A percentile compares a stretch with the other conserved stretches of the same genome.
phyloP scores from a whole-genome alignment of 2,888 invertebrate genomes.

The Drosophila paranaensis region DNA sequence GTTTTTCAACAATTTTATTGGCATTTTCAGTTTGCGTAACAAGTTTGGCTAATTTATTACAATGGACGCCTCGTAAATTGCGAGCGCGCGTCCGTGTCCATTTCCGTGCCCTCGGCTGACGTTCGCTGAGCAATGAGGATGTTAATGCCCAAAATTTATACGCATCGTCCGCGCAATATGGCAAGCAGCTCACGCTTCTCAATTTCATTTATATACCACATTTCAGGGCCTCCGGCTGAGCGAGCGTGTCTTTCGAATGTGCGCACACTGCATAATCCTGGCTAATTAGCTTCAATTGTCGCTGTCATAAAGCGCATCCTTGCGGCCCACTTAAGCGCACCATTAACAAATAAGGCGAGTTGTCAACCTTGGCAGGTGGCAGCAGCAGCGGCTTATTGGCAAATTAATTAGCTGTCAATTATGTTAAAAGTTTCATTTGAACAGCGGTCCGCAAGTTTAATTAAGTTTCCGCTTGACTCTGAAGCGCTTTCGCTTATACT shows the following conservation, averaged over 20 bases:
- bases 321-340: conserved; percentile 46
- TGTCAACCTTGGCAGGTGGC: conserved; percentile 39
- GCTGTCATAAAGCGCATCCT: conserved; percentile 66
- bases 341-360: conserved; percentile 33
- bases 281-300: conserved; percentile 66
- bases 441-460: conserved; percentile 52
- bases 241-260: conserved; percentile 22
- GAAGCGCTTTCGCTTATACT: conserved; percentile 1
- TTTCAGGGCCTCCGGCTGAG: neutral
- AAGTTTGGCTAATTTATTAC: conserved; percentile 78
- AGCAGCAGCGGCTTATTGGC: conserved; percentile 47
- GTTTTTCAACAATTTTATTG: conserved; percentile 69
- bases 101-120: conserved; percentile 31
- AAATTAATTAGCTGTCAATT: conserved; percentile 74
- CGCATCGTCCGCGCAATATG: conserved; percentile 34
- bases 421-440: conserved; percentile 52
- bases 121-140: conserved; percentile 55
- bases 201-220: conserved; percentile 62
- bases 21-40: conserved; percentile 66
- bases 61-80: conserved; percentile 72
- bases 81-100: conserved; percentile 6
- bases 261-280: conserved; percentile 54
- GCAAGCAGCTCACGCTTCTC: conserved; percentile 54
- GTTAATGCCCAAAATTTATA: conserved; percentile 64
- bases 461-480: conserved; percentile 48